Evolutionary conservation across 1,140 invertebrate genomes (phyloP), one percentile per base, ranked within the genome.

Genomic region (Listronotus bonariensis): DNA sequence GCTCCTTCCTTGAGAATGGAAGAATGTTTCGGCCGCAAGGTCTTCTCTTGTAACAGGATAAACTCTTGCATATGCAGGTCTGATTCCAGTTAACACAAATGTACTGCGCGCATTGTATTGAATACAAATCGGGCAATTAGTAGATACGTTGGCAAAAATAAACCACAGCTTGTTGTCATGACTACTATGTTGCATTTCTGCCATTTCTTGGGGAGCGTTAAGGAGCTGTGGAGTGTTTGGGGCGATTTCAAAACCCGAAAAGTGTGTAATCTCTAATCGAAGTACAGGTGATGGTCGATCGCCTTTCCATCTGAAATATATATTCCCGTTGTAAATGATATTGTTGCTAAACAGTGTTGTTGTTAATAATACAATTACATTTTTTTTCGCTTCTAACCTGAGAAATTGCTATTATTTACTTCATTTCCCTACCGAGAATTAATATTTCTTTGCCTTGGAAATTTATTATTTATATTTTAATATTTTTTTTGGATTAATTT

Each of bases 231-330:
- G 74, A 6, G 74, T 68, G 9, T 67, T 65, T 6, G 61, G 60
- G 20, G 79, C 81, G 12, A 86, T 68, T 69, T 85, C 82, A 68
- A 84, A 87, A 6, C 86, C 86, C n/a, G 86, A 87, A 68, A 87
- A 87, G 1, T 87, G 74, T 5, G 82, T 82, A 0, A 85, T 79
- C 78, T 87, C 86, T 18, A 87, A 67, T 3, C 85, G 77, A 0
- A 87, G 68, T n/a, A 86, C 83, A 8, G 84, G 83, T 6, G 85
- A 86, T 0, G 82, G 77, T 41, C 80, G 77, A 65, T 80, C 77
- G 36, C 82, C 81, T 76, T 86, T 86, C 84, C 85, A 87, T 65
- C 82, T 85, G 20, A 48, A 61, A 63, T 14, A 43, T n/a, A n/a
- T n/a, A n/a, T n/a, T n/a, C n/a, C n/a, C n/a, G n/a, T n/a, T n/a